Evolutionary conservation across 1,140 invertebrate genomes (phyloP).

Genomic region (Caenorhabditis inopinata): DNA sequence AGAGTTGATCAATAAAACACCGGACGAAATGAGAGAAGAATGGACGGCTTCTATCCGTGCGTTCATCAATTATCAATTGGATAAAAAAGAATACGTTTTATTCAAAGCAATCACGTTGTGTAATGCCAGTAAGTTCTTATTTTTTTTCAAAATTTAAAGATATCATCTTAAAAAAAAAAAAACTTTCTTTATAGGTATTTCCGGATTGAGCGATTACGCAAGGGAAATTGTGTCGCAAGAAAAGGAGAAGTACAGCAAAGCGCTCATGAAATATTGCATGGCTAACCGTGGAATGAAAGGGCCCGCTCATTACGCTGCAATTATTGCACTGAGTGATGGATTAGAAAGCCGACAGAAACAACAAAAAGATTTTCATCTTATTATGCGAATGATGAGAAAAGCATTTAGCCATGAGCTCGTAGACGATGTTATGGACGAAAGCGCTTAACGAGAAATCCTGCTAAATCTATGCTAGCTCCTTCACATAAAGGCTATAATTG

Average conservation of each 20-base stretch:
- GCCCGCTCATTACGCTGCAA: conserved; percentile 26
- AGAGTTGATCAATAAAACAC: neutral
- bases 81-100: conserved; percentile 36
- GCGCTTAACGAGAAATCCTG: neutral
- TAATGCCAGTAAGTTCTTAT: neutral
- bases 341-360: neutral
- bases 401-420: neutral
- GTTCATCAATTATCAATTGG: neutral
- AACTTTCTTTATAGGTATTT: conserved; percentile 4
- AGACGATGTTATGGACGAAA: conserved; percentile 7
- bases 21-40: neutral
- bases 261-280: neutral
- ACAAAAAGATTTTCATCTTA: conserved; percentile 29
- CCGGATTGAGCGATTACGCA: neutral
- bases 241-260: conserved; percentile 11
- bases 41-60: neutral
- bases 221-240: neutral
- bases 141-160: neutral
- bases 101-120: conserved; percentile 30
- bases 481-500: too few species aligned
- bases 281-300: conserved; percentile 19
- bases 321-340: neutral
- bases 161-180: neutral
- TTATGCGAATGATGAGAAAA: neutral
- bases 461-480: too few species aligned